Base-by-base conservation (phyloP, 1,140 invertebrate genomes). In the Sycophaga agraensis region DNA sequence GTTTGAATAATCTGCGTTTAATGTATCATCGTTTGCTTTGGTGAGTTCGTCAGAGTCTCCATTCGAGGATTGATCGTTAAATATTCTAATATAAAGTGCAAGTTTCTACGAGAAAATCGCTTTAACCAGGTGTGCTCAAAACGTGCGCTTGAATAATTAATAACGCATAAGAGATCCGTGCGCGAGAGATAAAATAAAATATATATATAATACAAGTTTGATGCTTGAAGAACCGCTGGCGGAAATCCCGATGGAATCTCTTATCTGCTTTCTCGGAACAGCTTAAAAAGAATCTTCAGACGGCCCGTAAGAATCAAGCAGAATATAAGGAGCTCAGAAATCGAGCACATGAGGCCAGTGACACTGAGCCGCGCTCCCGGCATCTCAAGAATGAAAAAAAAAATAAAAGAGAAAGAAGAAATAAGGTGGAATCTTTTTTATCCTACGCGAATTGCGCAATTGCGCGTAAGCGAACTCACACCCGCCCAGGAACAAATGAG, bases 381-480 rank as follows among this genome's bases (percentile, higher is more conserved):
- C 45, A 59, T 59, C 37, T 59, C 17, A 37, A 54, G n/a, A n/a
- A n/a, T n/a, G n/a, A n/a, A n/a, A 46, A 4, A 46, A 26, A 50
- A 34, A 39, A 43, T 5, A 43, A 43, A 9, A 43, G 5, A 43
- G 21, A 9, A 39, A 39, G 14, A 39, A 39, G 35, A 35, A 40
- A 40, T 28, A 49, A 19, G 24, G 14, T n/a, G n/a, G 46, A 21
- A 42, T 24, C 22, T 35, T 50, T 59, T 59, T 51, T 46, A 53
- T 49, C 45, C 39, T 19, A 60, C 58, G 34, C 4, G 49, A 60
- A 53, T 53, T 60, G 42, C 42, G 58, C 58, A 59, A 59, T 51
- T 45, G 48, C 49, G 14, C 40, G 40, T 53, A 59, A 59, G 28
- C 48, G 31, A 53, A 53, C 45, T 37, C 39, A 11, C n/a, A 5